A percentile compares a stretch with the other conserved stretches of the same genome.
phyloP scores from a whole-genome alignment of 2,113 vertebrate species.

The Saimiri boliviensis region DNA sequence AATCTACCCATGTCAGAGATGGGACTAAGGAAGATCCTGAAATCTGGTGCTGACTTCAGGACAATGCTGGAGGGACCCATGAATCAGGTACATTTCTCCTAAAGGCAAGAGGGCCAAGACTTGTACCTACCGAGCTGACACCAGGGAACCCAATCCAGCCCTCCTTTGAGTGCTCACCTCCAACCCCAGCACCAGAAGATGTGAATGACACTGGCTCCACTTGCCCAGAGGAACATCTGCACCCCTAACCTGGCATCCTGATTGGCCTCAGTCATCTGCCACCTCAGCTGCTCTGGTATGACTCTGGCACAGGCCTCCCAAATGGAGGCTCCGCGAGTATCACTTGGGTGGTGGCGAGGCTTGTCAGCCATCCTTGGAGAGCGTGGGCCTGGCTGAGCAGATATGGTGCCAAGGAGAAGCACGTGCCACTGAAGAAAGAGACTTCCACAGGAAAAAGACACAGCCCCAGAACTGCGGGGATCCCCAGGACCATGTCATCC shows the following conservation, averaged over 20 bases:
- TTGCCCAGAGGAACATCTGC: background rate
- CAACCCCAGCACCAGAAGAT: background rate
- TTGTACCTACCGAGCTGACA: background rate
- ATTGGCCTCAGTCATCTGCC: background rate
- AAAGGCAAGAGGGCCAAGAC: background rate
- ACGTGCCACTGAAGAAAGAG: background rate
- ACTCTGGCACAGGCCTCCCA: background rate
- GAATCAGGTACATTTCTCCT: background rate
- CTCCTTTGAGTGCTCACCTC: background rate
- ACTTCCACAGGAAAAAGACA: background rate
- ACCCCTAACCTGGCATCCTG: background rate
- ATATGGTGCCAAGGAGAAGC: background rate
- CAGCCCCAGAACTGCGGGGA: background rate
- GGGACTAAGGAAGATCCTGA: background rate
- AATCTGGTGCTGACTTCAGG: background rate
- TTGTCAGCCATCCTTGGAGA: background rate
- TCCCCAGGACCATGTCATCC: background rate
- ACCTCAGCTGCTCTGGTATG: background rate
- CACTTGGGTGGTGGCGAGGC: background rate
- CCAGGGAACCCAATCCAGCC: background rate
- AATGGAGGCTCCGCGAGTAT: background rate
- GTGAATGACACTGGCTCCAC: no score
- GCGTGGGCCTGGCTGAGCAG: background rate
- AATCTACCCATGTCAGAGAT: background rate
- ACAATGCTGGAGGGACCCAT: background rate